Base-by-base conservation (phyloP, 2,888 invertebrate species). In the Philhelius pedissequus region DNA sequence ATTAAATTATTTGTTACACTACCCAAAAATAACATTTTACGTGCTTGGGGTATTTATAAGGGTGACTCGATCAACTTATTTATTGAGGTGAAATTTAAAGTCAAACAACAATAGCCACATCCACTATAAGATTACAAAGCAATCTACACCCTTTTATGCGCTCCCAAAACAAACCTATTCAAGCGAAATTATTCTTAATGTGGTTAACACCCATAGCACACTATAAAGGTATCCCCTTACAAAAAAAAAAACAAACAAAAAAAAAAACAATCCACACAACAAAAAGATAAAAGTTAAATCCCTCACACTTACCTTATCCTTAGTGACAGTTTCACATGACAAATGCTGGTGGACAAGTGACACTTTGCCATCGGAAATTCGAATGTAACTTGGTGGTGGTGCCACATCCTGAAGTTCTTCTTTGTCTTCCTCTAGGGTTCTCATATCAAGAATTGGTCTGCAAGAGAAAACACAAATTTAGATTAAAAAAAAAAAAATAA, bases 281-380 rank as follows among this genome's bases (percentile, higher is more conserved):
- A 69, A 22, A 74, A 56, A 32, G 32, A 35, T 7, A 18, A n/a
- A 50, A 56, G 13, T 25, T 30, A 43, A 38, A 64, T 54, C 43
- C 20, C 20, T 38, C 66, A 45, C 45, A 62, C 86, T 86, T 66
- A 86, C 86, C 86, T 81, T 86, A 69, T 86, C 86, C 73, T 86
- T 86, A 43, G 77, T 76, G 76, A 60, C 76, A 62, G 50, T 84
- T 32, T 84, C 80, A 76, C 80, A 71, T 62, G 79, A 84, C 71
- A 76, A 70, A 40, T 79, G 79, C 76, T 75, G 86, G 15, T 62
- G 87, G 56, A 84, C 86, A 69, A 87, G 82, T 71, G 86, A 87
- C 43, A 87, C 86, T 69, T 86, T 87, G 52, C 87, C 87, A 77
- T 86, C 87, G 48, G 86, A 82, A 35, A 87, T 86, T 81, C 82